A percentile compares a stretch with the other conserved stretches of the same genome.
Conservation (phyloP, 2,113 vertebrate species). For the Beaufortia kweichowensis region DNA sequence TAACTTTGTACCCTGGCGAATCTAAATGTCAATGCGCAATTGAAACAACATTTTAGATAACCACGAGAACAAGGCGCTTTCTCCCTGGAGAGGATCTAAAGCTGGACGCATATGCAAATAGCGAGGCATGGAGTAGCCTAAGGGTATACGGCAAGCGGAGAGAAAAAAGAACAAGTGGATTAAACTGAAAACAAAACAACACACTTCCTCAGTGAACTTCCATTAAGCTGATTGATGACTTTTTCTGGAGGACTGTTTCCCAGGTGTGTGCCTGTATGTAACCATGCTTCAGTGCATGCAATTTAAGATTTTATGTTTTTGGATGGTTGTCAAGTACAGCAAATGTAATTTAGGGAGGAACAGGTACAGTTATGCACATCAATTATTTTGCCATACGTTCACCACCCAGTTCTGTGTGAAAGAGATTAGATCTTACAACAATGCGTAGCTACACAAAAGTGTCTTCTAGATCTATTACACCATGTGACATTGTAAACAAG, state of each 20-base stretch:
- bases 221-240: slow-evolving; percentile 82
- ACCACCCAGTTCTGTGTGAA: slow-evolving; percentile 1
- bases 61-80: slow-evolving; percentile 25
- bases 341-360: slow-evolving; percentile 65
- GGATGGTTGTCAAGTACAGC: slow-evolving; percentile 71
- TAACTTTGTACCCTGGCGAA: slow-evolving; percentile 18
- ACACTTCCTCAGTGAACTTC: slow-evolving; percentile 75
- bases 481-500: slow-evolving; percentile 18
- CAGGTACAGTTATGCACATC: slow-evolving; percentile 61
- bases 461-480: slow-evolving; percentile 28
- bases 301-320: slow-evolving; percentile 69
- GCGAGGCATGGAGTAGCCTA: too few relatives aligned
- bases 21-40: slow-evolving; percentile 36
- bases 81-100: slow-evolving; percentile 59
- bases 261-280: slow-evolving; percentile 71
- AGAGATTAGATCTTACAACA: slow-evolving; percentile 19
- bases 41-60: slow-evolving; percentile 57
- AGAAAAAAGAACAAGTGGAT: slow-evolving; percentile 64
- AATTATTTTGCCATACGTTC: slow-evolving; percentile 13
- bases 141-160: slow-evolving; percentile 55
- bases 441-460: background rate
- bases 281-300: slow-evolving; percentile 44
- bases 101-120: slow-evolving; percentile 75
- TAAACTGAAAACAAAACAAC: slow-evolving; percentile 62
- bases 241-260: slow-evolving; percentile 78